Base-by-base conservation (phyloP, 1,140 invertebrate genomes). In the Drosophila aff. region DNA sequence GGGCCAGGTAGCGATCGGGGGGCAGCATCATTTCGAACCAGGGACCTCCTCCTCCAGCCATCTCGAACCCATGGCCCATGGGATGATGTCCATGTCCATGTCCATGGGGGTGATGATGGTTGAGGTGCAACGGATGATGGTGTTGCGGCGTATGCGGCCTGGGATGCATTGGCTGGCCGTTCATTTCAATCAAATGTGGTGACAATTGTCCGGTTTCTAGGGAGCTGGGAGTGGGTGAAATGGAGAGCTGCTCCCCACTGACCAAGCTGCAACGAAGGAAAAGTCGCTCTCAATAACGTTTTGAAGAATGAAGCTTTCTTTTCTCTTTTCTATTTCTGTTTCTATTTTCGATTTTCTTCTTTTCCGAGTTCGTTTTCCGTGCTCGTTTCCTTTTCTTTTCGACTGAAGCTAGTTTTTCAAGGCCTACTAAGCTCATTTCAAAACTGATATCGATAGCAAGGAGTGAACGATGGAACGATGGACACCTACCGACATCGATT, bases 1-100 rank as follows among this genome's bases (percentile, higher is more conserved):
- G 93, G 1, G 93, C 90, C 49, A 95, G 71, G 81, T 94, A 95
- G 46, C 93, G 92, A 82, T 95, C 94, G 15, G 94, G 94, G 4
- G 94, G 93, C 47, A 87, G 44, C 11, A 92, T 55, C 28, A 90
- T 49, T 10, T 93, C 89, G 58, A 77, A 90, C 82, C 84, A 87
- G 2, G 75, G 10, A 7, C 4, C 43, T 28, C 49, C 33, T n/a
- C 4, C 43, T n/a, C 49, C 33, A 18, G 38, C 15, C 36, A 46
- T 44, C 21, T 41, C 21, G 15, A 13, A 67, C 3, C 10, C 23
- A 23, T 23, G 33, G 0, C 15, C 16, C 10, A 53, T 28, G 13
- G 36, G 38, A 6, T 26, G 31, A 4, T 66, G 18, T 1, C 31
- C 43, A 33, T 52, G 23, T 23, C 23, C 23, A 23, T 23, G 21